Base-by-base conservation (phyloP, 1,140 invertebrate species). In the Brachionus asplanchnoidis region DNA sequence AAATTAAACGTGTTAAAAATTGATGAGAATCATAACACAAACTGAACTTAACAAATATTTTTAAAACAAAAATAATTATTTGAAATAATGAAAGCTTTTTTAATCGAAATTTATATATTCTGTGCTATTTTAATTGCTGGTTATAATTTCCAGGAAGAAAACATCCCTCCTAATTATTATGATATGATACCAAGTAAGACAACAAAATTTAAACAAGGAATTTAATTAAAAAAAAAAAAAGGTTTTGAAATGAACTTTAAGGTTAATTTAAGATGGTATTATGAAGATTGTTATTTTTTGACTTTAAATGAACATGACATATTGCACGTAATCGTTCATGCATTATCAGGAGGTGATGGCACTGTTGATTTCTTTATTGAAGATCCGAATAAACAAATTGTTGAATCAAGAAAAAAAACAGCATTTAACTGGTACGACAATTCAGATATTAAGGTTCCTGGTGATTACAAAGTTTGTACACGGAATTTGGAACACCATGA, bases 201-300 rank as follows among this genome's bases (percentile, higher is more conserved):
- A 12, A 5, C 0, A n/a, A 20, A 73, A 56, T 20, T 32, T 7
- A 36, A 17, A 65, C 7, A 20, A 32, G 23, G 5, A 40, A 56
- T 11, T 26, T 32, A 17, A 80, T 60, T 14, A 23, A 5, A 28
- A 17, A 28, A 11, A 28, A 20, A 28, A 23, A 3, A 56, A 80
- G 77, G 32, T 20, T 82, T 65, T 65, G 79, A 82, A 68, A 82
- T 65, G 50, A 82, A 68, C 44, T 82, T 82, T 65, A 82, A 82
- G 36, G 14, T 82, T n/a, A 42, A 82, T 20, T 17, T 82, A 8
- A 82, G 65, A 68, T 60, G 79, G 53, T 82, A 65, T 36, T 60
- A 23, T 17, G 53, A 82, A 65, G 79, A 82, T 42, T 82, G 79
- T 46, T 82, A 42, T 66, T 82, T 23, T 36, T 23, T 65, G 3